Conservation (phyloP, 2,797 vertebrate genomes). For the Crax fasciolata region DNA sequence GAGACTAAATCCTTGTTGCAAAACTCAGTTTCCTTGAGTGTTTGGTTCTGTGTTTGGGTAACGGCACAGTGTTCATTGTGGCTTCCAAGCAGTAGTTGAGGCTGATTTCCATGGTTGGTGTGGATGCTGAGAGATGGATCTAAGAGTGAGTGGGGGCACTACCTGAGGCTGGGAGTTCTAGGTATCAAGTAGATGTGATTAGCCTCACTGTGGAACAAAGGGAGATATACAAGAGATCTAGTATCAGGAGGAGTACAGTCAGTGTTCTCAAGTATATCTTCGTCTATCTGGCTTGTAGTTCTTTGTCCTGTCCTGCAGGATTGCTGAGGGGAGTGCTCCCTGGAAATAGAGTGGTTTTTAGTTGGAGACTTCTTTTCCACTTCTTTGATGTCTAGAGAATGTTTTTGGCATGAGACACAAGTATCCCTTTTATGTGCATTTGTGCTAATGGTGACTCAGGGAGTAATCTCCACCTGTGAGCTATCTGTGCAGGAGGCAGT, state of each 20-base stretch:
- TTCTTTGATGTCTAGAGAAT: neutral
- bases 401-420: neutral
- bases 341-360: neutral
- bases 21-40: rapidly evolving
- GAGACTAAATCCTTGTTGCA: neutral
- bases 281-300: neutral
- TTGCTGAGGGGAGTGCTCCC: neutral
- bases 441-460: neutral
- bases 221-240: neutral
- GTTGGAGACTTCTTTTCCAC: neutral
- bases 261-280: neutral
- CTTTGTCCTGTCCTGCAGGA: neutral
- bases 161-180: neutral
- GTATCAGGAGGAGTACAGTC: neutral
- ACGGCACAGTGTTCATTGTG: rapidly evolving
- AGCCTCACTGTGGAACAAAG: neutral
- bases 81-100: neutral
- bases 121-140: neutral
- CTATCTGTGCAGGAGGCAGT: constrained; percentile 26
- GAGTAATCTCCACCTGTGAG: constrained; percentile 38
- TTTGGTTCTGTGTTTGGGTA: rapidly evolving
- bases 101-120: neutral
- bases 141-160: neutral
- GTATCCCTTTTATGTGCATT: neutral
- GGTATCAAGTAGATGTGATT: neutral